Base-by-base conservation (phyloP, 37 sponge, comb jelly and placozoan species). In the Cliona cf. orientalis region DNA sequence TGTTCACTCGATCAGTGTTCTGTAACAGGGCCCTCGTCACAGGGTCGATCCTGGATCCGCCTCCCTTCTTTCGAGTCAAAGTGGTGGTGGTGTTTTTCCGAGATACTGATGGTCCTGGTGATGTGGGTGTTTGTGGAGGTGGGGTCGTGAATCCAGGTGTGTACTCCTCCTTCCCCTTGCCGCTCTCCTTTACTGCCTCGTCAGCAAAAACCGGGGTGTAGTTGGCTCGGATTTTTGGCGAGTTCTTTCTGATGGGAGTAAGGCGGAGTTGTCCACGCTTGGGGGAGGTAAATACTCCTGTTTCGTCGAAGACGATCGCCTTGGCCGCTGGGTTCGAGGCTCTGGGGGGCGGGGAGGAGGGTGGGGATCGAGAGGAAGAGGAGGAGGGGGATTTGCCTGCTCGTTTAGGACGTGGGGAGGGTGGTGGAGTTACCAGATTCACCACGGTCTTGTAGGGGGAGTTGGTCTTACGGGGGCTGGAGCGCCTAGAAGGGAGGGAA, bases 351-450 rank as follows among this genome's bases (percentile, higher is more conserved):
- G 73, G 22, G 56, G 36, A 41, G 12, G n/a, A 41, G 40, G 70
- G 7, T 9, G 36, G 19, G 39, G 70, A 69, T 7, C 6, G 31
- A 32, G 39, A 36, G 19, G 19, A 35, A 5, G 39, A 33, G 68
- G 38, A 67, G 68, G 39, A 6, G 36, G 32, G 36, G 32, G 39
- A 33, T 26, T 32, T n/a, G n/a, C n/a, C n/a, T n/a, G n/a, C n/a
- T n/a, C n/a, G n/a, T 6, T 4, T 46, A 5, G 45, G 49, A 21
- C 28, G 46, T 5, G 49, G 25, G 26, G 62, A 62, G 14, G 76
- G 60, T 1, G 76, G 76, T 1, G 76, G 76, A 34, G 76, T 40
- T 3, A 62, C 42, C 2, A 61, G 43, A 28, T 42, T 9, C 26
- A 62, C 62, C 3, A 43, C 14, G 37, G 4, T 17, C 21, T 57